Evolutionary conservation across 2,113 vertebrate genomes (phyloP), one percentile per base, ranked within the genome.

Genomic region (Nansenia antarctica): DNA sequence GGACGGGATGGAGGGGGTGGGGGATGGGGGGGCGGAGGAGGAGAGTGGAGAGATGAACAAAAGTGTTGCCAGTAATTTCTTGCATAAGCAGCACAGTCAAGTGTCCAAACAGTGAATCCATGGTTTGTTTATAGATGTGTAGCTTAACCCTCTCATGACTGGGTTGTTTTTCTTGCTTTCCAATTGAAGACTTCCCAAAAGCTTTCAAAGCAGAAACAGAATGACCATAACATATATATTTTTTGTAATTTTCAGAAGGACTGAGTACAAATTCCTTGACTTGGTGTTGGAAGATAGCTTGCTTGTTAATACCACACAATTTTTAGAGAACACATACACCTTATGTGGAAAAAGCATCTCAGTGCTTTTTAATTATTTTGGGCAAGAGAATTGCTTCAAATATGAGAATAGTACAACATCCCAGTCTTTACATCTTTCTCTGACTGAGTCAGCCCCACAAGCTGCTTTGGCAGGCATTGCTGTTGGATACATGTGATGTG

Each of bases 91-190:
- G 34, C 55, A 57, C 70, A 79, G 62, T 82, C 80, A 72, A 73
- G 73, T 85, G 81, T 84, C 81, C 80, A 78, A 83, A 80, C 30
- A 30, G 70, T 78, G 74, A 82, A 66, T 80, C 72, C 61, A 24
- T 35, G 47, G 54, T 69, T 77, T 83, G 79, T 83, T 83, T 84
- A 78, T 85, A 87, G 72, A 73, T 77, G 71, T 74, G 32, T 69
- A 69, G 74, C 72, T 64, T 47, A 47, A 65, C n/a, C 45, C 64
- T 81, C 64, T 76, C 53, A 69, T 54, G 37, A 57, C 20, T 67
- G 62, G 45, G 42, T 64, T 66, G 45, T 59, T 65, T 9, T 30
- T 27, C 35, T 27, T 20, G 37, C 22, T 3, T 78, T 18, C 61
- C 68, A 32, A 32, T 71, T 26, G 39, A 9, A 67, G 49, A 69